These are phyloP conservation scores for Ammodytes marinus DNA, from an alignment of 2,113 vertebrate species.

Conservation along the genomic window DNA sequence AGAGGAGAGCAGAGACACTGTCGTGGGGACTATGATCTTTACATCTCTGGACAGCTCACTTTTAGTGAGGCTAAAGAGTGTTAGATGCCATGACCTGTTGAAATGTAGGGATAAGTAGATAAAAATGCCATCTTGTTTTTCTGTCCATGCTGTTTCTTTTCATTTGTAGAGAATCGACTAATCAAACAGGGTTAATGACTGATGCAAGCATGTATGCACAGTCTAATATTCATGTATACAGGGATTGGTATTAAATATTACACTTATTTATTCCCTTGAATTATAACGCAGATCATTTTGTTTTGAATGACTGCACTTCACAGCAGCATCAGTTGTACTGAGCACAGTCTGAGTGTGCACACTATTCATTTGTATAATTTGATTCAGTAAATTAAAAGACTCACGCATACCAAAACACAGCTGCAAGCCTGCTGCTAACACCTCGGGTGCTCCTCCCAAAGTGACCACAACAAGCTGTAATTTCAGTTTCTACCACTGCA, in stretches of 20 bases:
- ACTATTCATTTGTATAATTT: background rate
- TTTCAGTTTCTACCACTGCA: background rate
- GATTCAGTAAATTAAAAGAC: background rate
- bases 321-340: background rate
- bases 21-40: slow-evolving; percentile 38
- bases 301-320: background rate
- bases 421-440: background rate
- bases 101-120: slow-evolving; percentile 32
- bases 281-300: background rate
- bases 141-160: slow-evolving; percentile 4
- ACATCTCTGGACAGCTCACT: slow-evolving; percentile 59
- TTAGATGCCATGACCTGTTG: slow-evolving; percentile 56
- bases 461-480: slow-evolving; percentile 6
- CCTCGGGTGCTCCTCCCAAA: background rate
- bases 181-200: too few relatives aligned
- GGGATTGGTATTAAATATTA: background rate
- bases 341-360: background rate
- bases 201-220: slow-evolving; percentile 9
- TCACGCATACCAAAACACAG: background rate
- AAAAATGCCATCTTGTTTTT: background rate
- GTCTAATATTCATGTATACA: background rate
- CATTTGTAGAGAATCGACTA: slow-evolving; percentile 2
- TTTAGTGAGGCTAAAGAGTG: slow-evolving; percentile 45
- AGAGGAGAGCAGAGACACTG: slow-evolving; percentile 37
- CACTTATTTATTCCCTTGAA: background rate